Evolutionary conservation across 2,888 invertebrate species (phyloP).

Genomic region (Hyles lineata): DNA sequence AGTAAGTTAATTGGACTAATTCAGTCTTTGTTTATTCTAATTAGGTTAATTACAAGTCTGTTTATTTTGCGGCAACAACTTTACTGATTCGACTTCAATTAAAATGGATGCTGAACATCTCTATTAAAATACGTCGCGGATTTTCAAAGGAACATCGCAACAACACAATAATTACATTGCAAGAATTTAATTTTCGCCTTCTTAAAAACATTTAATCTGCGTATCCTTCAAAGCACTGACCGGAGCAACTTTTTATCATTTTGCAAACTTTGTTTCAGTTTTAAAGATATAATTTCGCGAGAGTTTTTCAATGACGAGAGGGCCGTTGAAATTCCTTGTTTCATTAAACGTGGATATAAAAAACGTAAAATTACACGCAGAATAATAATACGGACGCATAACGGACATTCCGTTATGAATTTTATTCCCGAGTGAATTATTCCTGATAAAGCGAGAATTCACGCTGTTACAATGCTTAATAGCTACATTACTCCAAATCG

Average conservation of each 20-base stretch:
- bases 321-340: background rate
- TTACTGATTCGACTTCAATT: background rate
- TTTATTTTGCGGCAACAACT: background rate
- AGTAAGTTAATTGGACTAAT: slow-evolving; percentile 19
- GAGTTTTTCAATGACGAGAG: background rate
- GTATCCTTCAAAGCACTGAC: slow-evolving; percentile 7
- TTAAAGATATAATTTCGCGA: background rate
- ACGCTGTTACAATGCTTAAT: background rate
- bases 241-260: background rate
- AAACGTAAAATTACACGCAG: background rate
- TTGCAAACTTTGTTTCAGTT: background rate
- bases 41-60: background rate
- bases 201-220: background rate
- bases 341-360: too few species aligned
- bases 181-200: background rate
- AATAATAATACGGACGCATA: background rate
- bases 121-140: background rate
- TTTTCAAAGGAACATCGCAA: background rate
- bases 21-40: slow-evolving; percentile 4
- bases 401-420: too few species aligned
- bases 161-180: background rate
- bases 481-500: background rate
- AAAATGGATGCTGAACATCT: background rate
- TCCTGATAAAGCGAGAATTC: slow-evolving; percentile 1
- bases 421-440: background rate